Conservation (phyloP, 2,888 invertebrate genomes). For the Catocala nupta region DNA sequence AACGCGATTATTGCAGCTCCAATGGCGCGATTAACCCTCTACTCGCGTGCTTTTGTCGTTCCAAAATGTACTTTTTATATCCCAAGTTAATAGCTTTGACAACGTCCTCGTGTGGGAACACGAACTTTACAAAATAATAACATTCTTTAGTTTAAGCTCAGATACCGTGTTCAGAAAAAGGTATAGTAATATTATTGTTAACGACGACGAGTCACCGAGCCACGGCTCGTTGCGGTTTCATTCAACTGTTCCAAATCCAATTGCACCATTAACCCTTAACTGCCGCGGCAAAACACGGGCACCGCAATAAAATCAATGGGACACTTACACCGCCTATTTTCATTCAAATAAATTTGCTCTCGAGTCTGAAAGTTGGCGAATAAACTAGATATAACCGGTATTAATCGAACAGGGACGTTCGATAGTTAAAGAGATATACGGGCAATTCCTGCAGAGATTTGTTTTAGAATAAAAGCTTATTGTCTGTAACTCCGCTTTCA, state of each 20-base stretch:
- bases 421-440: constrained; percentile 58
- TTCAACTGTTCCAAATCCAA: constrained; percentile 67
- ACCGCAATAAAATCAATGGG: constrained; percentile 74
- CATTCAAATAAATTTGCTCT: constrained; percentile 66
- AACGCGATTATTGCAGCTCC: constrained; percentile 75
- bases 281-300: constrained; percentile 66
- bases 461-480: constrained; percentile 67
- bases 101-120: constrained; percentile 31
- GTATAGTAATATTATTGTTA: constrained; percentile 31
- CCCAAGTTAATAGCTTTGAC: constrained; percentile 46
- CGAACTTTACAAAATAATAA: constrained; percentile 36
- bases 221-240: constrained; percentile 61
- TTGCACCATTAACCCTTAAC: constrained; percentile 71
- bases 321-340: constrained; percentile 67
- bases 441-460: constrained; percentile 63
- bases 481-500: constrained; percentile 57
- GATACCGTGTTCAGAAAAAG: constrained; percentile 25
- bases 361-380: constrained; percentile 54
- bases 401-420: constrained; percentile 54
- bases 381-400: constrained; percentile 58
- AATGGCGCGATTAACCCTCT: constrained; percentile 73
- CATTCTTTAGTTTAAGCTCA: constrained; percentile 34
- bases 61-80: constrained; percentile 56
- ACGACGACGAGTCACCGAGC: constrained; percentile 41
- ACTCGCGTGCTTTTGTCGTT: constrained; percentile 61